These are phyloP conservation scores for Malurus splendens DNA, from an alignment of 2,797 vertebrate species.

Conservation along the genomic window DNA sequence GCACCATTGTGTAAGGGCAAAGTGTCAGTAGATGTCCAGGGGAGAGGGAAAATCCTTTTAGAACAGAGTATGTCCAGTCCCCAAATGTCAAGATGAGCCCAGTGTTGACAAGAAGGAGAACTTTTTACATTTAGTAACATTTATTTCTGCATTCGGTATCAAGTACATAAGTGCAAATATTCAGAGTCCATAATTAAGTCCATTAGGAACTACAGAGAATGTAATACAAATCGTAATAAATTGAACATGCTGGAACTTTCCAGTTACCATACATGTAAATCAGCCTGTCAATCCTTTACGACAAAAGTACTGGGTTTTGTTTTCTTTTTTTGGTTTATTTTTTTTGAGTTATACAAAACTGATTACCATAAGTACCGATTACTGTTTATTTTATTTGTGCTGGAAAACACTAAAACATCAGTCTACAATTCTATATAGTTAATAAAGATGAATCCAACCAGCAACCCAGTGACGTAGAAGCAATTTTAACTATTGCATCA, in stretches of 20 bases:
- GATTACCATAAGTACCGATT: conserved; percentile 86
- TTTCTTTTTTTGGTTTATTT: conserved; percentile 29
- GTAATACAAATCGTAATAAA: conserved; percentile 95
- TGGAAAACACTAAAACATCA: conserved; percentile 87
- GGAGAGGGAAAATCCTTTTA: background rate
- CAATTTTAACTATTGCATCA: conserved; percentile 85
- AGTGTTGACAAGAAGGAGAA: conserved; percentile 33
- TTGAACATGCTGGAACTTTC: conserved; percentile 85
- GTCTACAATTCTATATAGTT: conserved; percentile 83
- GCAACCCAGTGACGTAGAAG: conserved; percentile 87
- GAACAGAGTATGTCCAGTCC: background rate
- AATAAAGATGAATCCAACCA: conserved; percentile 86
- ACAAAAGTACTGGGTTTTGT: conserved; percentile 82
- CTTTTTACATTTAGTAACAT: conserved; percentile 91
- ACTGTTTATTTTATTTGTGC: conserved; percentile 87
- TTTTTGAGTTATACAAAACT: conserved; percentile 93
- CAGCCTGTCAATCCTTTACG: conserved; percentile 86
- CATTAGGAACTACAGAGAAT: conserved; percentile 91
- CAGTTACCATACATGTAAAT: conserved; percentile 89
- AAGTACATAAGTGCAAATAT: conserved; percentile 99
- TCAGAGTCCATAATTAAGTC: conserved; percentile 91
- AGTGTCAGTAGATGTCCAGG: background rate
- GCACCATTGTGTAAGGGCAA: background rate
- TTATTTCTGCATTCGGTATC: conserved; percentile 98
- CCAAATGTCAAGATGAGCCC: background rate